phyloP scores from a whole-genome alignment of 1,140 invertebrate species.

The Zaprionus kolodkinae region DNA sequence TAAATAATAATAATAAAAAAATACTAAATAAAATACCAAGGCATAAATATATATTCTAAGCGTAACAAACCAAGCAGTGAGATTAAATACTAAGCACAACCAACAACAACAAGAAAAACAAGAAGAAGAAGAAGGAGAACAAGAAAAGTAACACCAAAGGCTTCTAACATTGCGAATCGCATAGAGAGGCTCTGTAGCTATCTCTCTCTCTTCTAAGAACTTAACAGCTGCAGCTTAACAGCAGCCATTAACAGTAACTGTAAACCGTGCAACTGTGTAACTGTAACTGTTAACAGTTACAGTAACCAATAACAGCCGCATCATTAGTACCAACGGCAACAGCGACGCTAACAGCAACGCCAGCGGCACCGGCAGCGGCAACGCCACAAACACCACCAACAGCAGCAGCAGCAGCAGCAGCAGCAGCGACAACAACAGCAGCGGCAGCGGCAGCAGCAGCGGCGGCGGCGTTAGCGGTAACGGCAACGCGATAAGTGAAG shows the following conservation, averaged over 20 bases:
- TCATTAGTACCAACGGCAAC: constrained; percentile 8
- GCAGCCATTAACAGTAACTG: constrained; percentile 1
- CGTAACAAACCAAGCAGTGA: constrained; percentile 77
- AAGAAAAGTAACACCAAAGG: constrained; percentile 17
- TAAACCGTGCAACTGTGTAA: background rate
- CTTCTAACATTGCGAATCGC: constrained; percentile 8
- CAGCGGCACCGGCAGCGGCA: constrained; percentile 25
- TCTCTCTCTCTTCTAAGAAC: too few relatives aligned
- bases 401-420: constrained; percentile 15
- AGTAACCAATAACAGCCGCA: constrained; percentile 11
- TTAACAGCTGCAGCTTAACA: constrained; percentile 14
- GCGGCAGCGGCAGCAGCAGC: background rate
- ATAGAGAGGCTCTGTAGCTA: background rate
- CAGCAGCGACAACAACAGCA: constrained; percentile 8
- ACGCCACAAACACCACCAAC: constrained; percentile 13
- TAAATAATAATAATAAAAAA: constrained; percentile 23
- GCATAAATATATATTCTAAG: constrained; percentile 62
- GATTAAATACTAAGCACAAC: constrained; percentile 75
- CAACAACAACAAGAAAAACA: constrained; percentile 24
- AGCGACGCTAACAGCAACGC: constrained; percentile 5
- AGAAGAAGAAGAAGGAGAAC: constrained; percentile 13
- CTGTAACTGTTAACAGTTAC: constrained; percentile 45
- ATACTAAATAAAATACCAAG: constrained; percentile 36
- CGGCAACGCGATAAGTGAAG: constrained; percentile 14
- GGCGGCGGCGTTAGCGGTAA: constrained; percentile 10